phyloP scores from a whole-genome alignment of 2,113 vertebrate species.

The Sorex fumeus region DNA sequence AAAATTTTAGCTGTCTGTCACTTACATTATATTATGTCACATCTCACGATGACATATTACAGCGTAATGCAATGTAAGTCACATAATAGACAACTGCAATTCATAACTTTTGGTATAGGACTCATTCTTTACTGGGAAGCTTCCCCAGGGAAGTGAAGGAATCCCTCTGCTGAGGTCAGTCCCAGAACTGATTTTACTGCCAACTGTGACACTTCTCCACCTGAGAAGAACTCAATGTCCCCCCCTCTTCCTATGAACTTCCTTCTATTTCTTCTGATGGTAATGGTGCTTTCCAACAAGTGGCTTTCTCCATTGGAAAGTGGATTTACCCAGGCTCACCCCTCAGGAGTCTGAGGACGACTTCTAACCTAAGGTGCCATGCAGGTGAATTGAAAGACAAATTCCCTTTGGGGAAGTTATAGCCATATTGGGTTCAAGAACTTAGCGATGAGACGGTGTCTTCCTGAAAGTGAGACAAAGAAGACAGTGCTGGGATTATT shows the following conservation, averaged over 20 bases:
- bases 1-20: slow-evolving; percentile 86
- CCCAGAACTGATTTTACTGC: background rate
- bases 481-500: background rate
- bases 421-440: background rate
- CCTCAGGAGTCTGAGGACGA: background rate
- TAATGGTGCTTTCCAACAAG: background rate
- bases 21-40: slow-evolving; percentile 74
- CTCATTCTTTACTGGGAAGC: slow-evolving; percentile 38
- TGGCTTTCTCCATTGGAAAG: background rate
- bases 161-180: slow-evolving; percentile 47
- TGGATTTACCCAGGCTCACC: background rate
- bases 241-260: slow-evolving; percentile 21
- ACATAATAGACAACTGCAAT: slow-evolving; percentile 72
- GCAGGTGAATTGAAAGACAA: slow-evolving; percentile 6
- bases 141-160: slow-evolving; percentile 28
- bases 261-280: background rate
- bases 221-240: background rate
- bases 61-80: slow-evolving; percentile 75
- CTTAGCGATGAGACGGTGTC: background rate
- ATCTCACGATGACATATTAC: slow-evolving; percentile 70
- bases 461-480: slow-evolving; percentile 22
- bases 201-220: background rate
- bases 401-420: background rate
- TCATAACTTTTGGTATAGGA: slow-evolving; percentile 62
- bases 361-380: background rate